phyloP scores from a whole-genome alignment of 2,113 vertebrate genomes.

The Odocoileus virginianus region DNA sequence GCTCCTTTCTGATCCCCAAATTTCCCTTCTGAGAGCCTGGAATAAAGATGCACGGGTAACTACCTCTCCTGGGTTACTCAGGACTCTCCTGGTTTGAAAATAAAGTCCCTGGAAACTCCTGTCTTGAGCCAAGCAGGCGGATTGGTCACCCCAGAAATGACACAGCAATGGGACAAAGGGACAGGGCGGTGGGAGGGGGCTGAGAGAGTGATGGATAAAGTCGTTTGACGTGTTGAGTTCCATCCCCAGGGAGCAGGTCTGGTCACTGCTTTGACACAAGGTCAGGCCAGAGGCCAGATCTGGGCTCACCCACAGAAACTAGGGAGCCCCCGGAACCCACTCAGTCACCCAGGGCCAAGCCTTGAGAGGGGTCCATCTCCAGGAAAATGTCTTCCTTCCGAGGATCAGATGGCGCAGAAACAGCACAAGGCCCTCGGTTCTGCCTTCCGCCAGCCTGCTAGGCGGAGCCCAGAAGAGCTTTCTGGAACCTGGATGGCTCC shows the following conservation, averaged over 20 bases:
- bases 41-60: rapidly evolving
- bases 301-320: background rate
- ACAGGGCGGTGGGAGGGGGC: rapidly evolving
- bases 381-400: background rate
- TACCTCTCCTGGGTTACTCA: background rate
- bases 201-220: rapidly evolving
- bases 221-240: background rate
- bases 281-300: background rate
- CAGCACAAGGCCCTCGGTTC: background rate
- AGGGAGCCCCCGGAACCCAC: background rate
- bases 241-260: background rate
- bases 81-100: background rate
- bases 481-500: no score
- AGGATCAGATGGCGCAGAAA: rapidly evolving
- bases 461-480: background rate
- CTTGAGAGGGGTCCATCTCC: rapidly evolving
- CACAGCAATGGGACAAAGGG: background rate
- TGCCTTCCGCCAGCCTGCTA: rapidly evolving
- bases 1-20: background rate
- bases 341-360: rapidly evolving
- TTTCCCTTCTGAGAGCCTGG: background rate
- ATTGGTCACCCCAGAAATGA: background rate
- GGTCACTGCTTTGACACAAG: background rate
- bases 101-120: background rate
- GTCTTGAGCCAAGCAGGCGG: background rate